Conservation (phyloP, 2,888 invertebrate genomes). For the Tetragnatha montana region DNA sequence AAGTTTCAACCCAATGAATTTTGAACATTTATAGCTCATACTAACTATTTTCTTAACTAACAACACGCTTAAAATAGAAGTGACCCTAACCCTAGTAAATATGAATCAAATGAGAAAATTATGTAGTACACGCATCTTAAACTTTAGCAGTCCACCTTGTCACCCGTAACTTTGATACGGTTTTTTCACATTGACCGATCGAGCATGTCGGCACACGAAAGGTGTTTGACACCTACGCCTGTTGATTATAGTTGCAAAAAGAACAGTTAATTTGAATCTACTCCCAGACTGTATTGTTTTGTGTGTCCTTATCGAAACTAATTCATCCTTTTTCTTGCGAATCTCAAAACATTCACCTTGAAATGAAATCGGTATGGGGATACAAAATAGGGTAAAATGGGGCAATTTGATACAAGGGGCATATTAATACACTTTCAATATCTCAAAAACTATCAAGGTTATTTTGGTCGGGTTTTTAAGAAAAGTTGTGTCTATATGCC, state of each 20-base stretch:
- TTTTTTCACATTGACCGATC: not conserved
- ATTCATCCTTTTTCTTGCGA: not conserved
- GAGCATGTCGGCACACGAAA: slow-evolving; percentile 9
- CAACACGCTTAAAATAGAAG: too few relatives aligned
- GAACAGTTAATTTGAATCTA: slow-evolving; percentile 4
- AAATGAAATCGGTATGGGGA: too few relatives aligned
- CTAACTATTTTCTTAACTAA: not conserved
- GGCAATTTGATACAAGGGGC: too few relatives aligned
- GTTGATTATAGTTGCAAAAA: not conserved
- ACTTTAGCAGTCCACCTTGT: not conserved
- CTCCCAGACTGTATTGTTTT: not conserved
- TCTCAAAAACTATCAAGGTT: too few relatives aligned
- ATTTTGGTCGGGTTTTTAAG: too few relatives aligned
- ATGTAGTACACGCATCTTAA: not conserved
- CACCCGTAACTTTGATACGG: slow-evolving; percentile 1
- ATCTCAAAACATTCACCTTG: not conserved
- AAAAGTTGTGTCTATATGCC: too few relatives aligned
- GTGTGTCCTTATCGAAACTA: too few relatives aligned
- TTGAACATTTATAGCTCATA: not conserved
- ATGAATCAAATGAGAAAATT: not conserved
- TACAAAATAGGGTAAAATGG: too few relatives aligned
- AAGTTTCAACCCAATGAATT: not conserved
- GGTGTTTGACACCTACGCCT: slow-evolving; percentile 2
- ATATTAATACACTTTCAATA: too few relatives aligned
- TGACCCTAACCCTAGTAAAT: not conserved